phyloP scores from a whole-genome alignment of 2,888 invertebrate genomes.

The Eledone cirrhosa region DNA sequence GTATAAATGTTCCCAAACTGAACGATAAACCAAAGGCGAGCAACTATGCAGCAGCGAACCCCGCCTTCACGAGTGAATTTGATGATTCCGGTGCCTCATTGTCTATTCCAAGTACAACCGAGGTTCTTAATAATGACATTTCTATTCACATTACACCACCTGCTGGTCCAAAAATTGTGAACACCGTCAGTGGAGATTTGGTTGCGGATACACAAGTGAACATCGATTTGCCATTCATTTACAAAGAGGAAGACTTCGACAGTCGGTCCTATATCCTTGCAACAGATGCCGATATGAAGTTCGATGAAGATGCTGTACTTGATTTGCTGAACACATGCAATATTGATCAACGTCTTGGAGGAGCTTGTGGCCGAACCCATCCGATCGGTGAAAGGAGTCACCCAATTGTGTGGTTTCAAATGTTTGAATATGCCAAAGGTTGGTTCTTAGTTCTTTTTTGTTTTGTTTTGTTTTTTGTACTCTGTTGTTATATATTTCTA shows the following conservation, averaged over 20 bases:
- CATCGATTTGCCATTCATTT: neutral
- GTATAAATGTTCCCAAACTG: neutral
- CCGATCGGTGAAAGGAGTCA: constrained; percentile 45
- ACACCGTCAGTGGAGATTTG: neutral
- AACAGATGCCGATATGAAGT: constrained; percentile 54
- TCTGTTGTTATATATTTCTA: no score
- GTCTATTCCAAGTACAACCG: neutral
- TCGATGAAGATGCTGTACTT: constrained; percentile 43
- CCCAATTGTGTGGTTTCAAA: constrained; percentile 51
- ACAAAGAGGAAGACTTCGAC: constrained; percentile 35
- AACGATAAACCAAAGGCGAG: neutral
- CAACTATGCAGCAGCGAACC: neutral
- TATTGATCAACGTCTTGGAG: constrained; percentile 44
- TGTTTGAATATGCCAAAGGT: constrained; percentile 55
- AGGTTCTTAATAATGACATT: no score
- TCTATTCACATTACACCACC: neutral
- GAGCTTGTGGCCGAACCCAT: constrained; percentile 51
- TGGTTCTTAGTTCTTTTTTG: neutral
- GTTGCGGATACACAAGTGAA: neutral
- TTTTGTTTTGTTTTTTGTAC: no score
- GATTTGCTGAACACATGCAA: constrained; percentile 45
- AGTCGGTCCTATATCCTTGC: constrained; percentile 52
- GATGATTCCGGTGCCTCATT: neutral
- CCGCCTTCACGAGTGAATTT: neutral
- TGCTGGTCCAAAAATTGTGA: neutral